A percentile compares a stretch with the other conserved stretches of the same genome.
Evolutionary conservation across 2,888 invertebrate species (phyloP).

Genomic region (Clivina fossor): DNA sequence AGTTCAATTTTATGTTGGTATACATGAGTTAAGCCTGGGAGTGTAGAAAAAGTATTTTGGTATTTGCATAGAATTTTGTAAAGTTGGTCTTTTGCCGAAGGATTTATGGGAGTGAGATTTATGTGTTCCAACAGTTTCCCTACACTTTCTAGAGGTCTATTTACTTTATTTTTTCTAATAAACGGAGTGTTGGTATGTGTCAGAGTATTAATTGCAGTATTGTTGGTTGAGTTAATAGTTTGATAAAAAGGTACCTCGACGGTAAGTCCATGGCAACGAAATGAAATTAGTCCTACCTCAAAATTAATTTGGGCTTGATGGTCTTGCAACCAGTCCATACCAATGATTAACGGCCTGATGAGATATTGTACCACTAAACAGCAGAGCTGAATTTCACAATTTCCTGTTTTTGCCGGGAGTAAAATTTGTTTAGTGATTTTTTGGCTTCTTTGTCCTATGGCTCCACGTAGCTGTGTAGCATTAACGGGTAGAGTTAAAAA

Average conservation of each 20-base stretch:
- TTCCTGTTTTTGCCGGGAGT: slow-evolving; percentile 15
- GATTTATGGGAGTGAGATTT: no score
- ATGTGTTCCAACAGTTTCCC: no score
- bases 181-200: no score
- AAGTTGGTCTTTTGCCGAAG: slow-evolving; percentile 18
- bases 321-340: slow-evolving; percentile 31
- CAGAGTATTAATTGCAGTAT: no score
- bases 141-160: no score
- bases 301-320: slow-evolving; percentile 29
- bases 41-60: slow-evolving; percentile 36
- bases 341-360: slow-evolving; percentile 36
- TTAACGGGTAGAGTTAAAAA: slow-evolving; percentile 34
- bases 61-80: slow-evolving; percentile 20
- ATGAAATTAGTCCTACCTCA: background rate
- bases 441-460: slow-evolving; percentile 31
- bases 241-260: background rate
- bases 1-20: slow-evolving; percentile 42
- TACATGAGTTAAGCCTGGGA: slow-evolving; percentile 36
- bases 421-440: slow-evolving; percentile 32
- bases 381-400: background rate
- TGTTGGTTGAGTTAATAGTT: background rate
- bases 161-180: no score
- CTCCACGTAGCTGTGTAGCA: slow-evolving; percentile 25
- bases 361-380: slow-evolving; percentile 37
- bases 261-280: no score